Evolutionary conservation across 2,113 vertebrate species (phyloP).

Genomic region (Petaurus breviceps): DNA sequence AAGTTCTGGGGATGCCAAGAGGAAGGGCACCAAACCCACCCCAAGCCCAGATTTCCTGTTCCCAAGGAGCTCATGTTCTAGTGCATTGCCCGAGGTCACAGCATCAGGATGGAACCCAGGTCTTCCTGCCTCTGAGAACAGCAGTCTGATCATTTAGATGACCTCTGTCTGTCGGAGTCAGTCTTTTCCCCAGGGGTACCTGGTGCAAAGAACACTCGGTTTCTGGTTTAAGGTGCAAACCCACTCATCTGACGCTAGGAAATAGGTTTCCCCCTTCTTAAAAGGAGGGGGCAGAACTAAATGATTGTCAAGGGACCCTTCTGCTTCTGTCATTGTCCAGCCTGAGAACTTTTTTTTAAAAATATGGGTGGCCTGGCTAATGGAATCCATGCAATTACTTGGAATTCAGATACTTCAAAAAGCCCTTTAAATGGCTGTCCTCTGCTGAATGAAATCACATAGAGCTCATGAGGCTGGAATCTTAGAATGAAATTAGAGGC

Average conservation of each 20-base stretch:
- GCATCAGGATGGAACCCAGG: background rate
- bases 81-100: background rate
- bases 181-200: constrained; percentile 53
- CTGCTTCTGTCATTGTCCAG: background rate
- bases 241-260: background rate
- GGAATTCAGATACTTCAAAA: constrained; percentile 68
- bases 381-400: constrained; percentile 44
- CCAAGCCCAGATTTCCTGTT: background rate
- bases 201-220: background rate
- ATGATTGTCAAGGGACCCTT: background rate
- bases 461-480: constrained; percentile 66
- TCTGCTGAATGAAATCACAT: constrained; percentile 59
- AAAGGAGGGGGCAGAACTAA: background rate
- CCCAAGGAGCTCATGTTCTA: background rate
- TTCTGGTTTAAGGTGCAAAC: background rate
- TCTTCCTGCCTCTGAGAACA: background rate
- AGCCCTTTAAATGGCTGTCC: constrained; percentile 62
- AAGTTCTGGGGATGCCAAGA: background rate
- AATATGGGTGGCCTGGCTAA: constrained; percentile 35
- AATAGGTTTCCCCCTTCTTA: background rate
- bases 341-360: background rate
- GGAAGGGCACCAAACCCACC: background rate
- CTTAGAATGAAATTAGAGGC: constrained; percentile 69
- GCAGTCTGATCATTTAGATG: constrained; percentile 41
- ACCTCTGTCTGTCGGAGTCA: constrained; percentile 42